These are phyloP conservation scores for Aotus griseimembra DNA, from an alignment of 2,797 vertebrate genomes.

Conservation along the genomic window DNA sequence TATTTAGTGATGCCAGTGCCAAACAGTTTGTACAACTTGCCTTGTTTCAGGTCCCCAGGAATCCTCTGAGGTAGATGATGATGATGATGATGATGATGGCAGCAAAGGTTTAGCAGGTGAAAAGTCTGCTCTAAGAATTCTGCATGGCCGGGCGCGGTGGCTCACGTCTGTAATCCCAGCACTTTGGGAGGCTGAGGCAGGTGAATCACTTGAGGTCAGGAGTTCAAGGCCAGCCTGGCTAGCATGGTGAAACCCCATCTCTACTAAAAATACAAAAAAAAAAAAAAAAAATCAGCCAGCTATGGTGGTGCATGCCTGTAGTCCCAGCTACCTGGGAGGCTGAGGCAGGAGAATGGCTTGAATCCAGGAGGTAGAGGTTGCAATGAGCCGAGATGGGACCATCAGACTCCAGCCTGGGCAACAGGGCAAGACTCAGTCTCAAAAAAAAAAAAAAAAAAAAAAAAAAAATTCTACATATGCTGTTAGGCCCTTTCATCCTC, in stretches of 20 bases:
- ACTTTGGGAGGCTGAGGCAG: not conserved
- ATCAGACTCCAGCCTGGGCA: no score
- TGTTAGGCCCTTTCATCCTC: not conserved
- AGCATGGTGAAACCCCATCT: not conserved
- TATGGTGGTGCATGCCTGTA: no score
- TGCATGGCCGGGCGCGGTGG: rapidly evolving
- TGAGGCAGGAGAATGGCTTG: no score
- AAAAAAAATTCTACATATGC: not conserved
- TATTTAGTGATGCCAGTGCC: not conserved
- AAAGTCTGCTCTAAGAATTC: not conserved
- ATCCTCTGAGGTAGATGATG: not conserved
- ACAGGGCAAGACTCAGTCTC: no score
- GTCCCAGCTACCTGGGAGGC: no score
- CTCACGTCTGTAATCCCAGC: not conserved
- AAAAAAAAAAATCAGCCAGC: no score
- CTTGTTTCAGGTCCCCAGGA: not conserved
- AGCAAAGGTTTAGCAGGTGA: not conserved
- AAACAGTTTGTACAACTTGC: not conserved
- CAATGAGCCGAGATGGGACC: no score
- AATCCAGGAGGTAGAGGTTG: no score
- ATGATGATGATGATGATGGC: no score
- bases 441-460: no score
- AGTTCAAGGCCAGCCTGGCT: not conserved
- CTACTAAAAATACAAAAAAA: not conserved
- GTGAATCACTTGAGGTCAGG: not conserved